Evolutionary conservation across 2,113 vertebrate species (phyloP).

Genomic region (Macrotis lagotis): DNA sequence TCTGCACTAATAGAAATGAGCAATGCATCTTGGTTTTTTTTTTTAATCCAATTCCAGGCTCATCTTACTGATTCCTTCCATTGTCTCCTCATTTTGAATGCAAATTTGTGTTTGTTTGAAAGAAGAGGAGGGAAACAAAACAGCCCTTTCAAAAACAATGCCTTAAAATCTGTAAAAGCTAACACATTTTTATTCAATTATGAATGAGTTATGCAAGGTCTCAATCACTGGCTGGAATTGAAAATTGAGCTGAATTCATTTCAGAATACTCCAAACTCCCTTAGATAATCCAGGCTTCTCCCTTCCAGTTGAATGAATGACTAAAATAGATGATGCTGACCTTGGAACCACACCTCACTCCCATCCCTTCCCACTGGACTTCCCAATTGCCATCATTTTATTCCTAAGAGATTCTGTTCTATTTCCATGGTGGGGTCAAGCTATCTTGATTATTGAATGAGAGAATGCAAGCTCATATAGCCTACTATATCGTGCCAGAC

Average conservation of each 20-base stretch:
- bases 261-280: constrained; percentile 28
- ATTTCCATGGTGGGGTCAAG: not conserved
- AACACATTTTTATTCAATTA: constrained; percentile 70
- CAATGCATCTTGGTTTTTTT: constrained; percentile 65
- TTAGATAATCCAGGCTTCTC: constrained; percentile 11
- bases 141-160: constrained; percentile 55
- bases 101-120: constrained; percentile 62
- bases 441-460: not conserved
- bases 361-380: no score
- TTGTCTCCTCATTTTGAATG: constrained; percentile 65
- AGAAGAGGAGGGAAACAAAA: constrained; percentile 71
- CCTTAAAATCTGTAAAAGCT: constrained; percentile 58
- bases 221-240: constrained; percentile 53
- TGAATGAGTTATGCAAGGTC: constrained; percentile 71
- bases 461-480: not conserved
- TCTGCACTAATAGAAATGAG: constrained; percentile 66
- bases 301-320: constrained; percentile 25
- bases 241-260: constrained; percentile 42
- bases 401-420: not conserved
- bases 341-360: not conserved
- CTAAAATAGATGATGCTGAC: constrained; percentile 1
- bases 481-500: not conserved
- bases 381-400: not conserved
- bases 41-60: constrained; percentile 76
- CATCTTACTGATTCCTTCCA: constrained; percentile 78